A percentile compares a stretch with the other conserved stretches of the same genome.
phyloP scores from a whole-genome alignment of 2,888 invertebrate genomes.

The Nymphalis polychloros region DNA sequence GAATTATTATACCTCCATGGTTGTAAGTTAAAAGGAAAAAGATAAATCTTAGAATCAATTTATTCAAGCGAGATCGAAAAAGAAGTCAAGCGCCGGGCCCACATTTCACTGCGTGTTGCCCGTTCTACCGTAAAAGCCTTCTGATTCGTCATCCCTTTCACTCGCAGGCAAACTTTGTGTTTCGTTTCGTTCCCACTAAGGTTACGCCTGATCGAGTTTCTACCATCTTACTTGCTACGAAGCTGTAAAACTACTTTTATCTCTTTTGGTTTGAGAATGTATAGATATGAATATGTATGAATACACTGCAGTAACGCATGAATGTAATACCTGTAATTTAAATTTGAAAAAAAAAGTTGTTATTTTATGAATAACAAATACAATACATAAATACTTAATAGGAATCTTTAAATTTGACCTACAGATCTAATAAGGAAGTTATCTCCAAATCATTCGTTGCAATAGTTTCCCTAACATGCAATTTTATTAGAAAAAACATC shows the following conservation, averaged over 20 bases:
- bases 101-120: conserved; percentile 78
- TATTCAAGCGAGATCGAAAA: conserved; percentile 79
- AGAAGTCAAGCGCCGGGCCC: conserved; percentile 69
- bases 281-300: conserved; percentile 78
- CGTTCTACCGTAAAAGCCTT: conserved; percentile 81
- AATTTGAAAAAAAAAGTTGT: conserved; percentile 3
- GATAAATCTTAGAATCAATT: conserved; percentile 79
- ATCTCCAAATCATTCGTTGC: too few relatives aligned
- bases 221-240: conserved; percentile 78
- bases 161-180: conserved; percentile 47
- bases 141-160: conserved; percentile 67
- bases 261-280: conserved; percentile 71
- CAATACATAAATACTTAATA: too few relatives aligned
- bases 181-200: conserved; percentile 52
- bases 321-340: conserved; percentile 29
- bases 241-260: conserved; percentile 79
- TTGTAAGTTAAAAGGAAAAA: conserved; percentile 66
- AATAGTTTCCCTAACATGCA: neutral
- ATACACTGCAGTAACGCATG: conserved; percentile 62
- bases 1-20: conserved; percentile 39
- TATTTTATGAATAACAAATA: neutral
- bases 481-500: neutral
- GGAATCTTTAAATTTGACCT: too few relatives aligned
- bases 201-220: conserved; percentile 76
- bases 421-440: too few relatives aligned